Evolutionary conservation across 1,140 invertebrate genomes (phyloP), one percentile per base, ranked within the genome.

Genomic region (Scaptomyza hsui): DNA sequence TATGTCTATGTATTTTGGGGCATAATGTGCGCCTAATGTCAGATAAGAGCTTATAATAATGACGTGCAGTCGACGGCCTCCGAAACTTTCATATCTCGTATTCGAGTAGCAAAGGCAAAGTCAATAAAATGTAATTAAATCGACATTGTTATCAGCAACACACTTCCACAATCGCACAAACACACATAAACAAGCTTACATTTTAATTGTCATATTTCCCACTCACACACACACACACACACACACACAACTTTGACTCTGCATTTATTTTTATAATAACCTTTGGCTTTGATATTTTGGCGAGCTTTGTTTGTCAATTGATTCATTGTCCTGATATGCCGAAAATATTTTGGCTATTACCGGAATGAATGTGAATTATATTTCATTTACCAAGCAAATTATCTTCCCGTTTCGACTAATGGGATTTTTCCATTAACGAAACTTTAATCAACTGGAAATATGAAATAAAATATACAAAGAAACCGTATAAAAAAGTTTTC

Each of bases 91-190:
- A 52, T 57, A 69, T 53, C 56, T 35, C 21, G 44, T 21, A 35
- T 56, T 37, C 49, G 29, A 10, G n/a, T 69, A 35, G 56, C 41
- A 60, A 64, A 35, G 39, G 60, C 42, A 69, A 57, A 75, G 65
- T 86, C 82, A 82, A 88, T 86, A 86, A 88, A 88, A 82, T 81
- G 81, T 86, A 86, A 86, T 86, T 86, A 86, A 86, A 86, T 82
- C 78, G 82, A 78, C 82, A 81, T 81, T 86, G 74, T 88, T 88
- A 86, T 86, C 81, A 67, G 65, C 44, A 61, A 44, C 16, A 53
- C 19, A 32, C 37, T 45, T 19, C 47, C 21, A 42, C 10, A 32
- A 19, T 61, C 35, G 39, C 44, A 55, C 32, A 53, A 35, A 64
- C 9, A 59, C 47, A 61, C 29, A 60, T 15, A 45, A 35, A 61